A percentile compares a stretch with the other conserved stretches of the same genome.
These are phyloP conservation scores for Microtus pennsylvanicus DNA, from an alignment of 2,113 vertebrate genomes.

Conservation along the genomic window DNA sequence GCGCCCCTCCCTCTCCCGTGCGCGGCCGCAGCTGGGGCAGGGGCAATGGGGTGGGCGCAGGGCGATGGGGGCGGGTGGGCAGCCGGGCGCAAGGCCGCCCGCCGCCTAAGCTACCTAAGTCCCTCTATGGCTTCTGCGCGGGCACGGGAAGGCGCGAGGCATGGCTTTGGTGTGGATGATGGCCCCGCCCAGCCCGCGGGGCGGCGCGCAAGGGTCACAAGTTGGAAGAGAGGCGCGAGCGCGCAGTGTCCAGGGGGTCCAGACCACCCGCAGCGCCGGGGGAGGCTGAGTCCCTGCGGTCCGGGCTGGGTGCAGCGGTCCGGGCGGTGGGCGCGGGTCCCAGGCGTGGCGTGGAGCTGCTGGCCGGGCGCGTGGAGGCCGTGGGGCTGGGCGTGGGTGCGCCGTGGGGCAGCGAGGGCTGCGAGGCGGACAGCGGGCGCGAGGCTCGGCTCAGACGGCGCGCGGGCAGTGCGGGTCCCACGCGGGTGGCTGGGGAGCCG, in stretches of 20 bases:
- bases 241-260: constrained; percentile 92
- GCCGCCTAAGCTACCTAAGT: constrained; percentile 61
- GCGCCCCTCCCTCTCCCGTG: constrained; percentile 24
- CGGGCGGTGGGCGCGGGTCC: constrained; percentile 86
- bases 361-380: constrained; percentile 88
- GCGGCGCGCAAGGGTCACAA: constrained; percentile 91
- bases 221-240: constrained; percentile 96
- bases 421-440: constrained; percentile 94
- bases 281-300: constrained; percentile 88
- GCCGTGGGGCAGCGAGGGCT: constrained; percentile 95
- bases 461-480: constrained; percentile 92
- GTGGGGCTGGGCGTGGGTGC: constrained; percentile 87
- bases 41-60: constrained; percentile 62
- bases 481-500: constrained; percentile 88
- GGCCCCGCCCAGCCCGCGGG: constrained; percentile 44
- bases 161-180: constrained; percentile 79
- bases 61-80: not conserved
- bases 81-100: not conserved
- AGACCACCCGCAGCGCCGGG: constrained; percentile 88
- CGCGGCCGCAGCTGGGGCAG: constrained; percentile 20
- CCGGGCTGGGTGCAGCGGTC: constrained; percentile 89
- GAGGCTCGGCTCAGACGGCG: constrained; percentile 93
- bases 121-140: constrained; percentile 76
- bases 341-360: constrained; percentile 87
- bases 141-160: constrained; percentile 56